phyloP scores from a whole-genome alignment of 2,797 vertebrate genomes.

The Muscicapa comitata region DNA sequence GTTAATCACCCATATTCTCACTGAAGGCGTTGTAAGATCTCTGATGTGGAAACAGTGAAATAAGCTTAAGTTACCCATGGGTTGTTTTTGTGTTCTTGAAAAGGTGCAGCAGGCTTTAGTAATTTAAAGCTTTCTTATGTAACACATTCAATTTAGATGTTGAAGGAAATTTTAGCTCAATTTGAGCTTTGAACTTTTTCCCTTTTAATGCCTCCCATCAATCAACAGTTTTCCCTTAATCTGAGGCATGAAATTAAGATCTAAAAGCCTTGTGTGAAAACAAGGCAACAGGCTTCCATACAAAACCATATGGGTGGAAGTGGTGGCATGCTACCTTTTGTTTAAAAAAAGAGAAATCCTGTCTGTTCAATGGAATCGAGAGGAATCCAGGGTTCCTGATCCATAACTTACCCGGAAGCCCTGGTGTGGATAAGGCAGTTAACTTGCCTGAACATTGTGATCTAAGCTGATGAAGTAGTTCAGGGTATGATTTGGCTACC shows the following conservation, averaged over 20 bases:
- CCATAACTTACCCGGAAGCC: background rate
- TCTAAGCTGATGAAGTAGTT: background rate
- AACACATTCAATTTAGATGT: accelerated
- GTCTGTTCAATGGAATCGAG: accelerated
- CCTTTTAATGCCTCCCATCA: background rate
- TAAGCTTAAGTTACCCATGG: background rate
- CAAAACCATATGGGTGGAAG: background rate
- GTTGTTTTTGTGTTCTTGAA: background rate
- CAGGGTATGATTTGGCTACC: background rate
- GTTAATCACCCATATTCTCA: background rate
- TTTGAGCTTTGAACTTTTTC: background rate
- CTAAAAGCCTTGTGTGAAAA: background rate
- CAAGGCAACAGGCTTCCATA: background rate
- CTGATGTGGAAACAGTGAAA: background rate
- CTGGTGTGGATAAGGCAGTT: background rate
- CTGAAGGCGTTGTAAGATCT: background rate
- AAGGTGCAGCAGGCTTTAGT: background rate
- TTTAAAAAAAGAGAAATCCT: background rate
- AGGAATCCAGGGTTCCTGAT: background rate
- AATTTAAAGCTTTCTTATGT: background rate
- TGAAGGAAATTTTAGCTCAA: background rate
- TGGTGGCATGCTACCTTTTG: background rate
- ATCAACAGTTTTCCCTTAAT: background rate
- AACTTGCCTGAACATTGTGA: background rate
- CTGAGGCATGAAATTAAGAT: background rate